Conservation (phyloP, 2,888 invertebrate species). For the Dusona sp. region DNA sequence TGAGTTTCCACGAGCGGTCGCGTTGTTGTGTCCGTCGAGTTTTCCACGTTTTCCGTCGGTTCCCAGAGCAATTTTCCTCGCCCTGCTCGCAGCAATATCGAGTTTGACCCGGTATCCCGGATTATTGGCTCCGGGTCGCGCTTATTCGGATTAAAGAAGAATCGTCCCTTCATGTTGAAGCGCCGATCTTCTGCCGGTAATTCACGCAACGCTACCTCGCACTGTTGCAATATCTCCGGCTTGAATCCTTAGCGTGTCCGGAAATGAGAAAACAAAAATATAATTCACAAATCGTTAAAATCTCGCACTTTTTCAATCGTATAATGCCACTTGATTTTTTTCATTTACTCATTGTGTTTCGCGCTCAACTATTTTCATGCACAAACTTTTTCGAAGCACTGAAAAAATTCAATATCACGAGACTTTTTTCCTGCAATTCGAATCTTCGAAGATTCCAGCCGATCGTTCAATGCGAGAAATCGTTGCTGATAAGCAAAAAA, state of each 20-base stretch:
- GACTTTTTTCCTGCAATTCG: background rate
- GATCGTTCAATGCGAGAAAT: conserved; percentile 15
- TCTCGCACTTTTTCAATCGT: conserved; percentile 17
- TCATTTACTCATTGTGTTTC: conserved; percentile 8
- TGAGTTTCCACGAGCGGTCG: conserved; percentile 71
- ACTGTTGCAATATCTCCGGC: conserved; percentile 82
- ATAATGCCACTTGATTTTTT: conserved; percentile 36
- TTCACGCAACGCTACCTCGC: conserved; percentile 81
- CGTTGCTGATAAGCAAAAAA: background rate
- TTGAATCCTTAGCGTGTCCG: conserved; percentile 79
- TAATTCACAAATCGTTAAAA: conserved; percentile 6
- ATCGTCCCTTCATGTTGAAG: conserved; percentile 82
- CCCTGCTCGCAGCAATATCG: conserved; percentile 79
- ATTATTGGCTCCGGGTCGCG: conserved; percentile 69
- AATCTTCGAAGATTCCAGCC: background rate
- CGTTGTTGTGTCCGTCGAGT: conserved; percentile 52
- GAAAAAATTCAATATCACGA: conserved; percentile 35
- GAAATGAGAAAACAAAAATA: conserved; percentile 34
- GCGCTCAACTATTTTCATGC: conserved; percentile 49
- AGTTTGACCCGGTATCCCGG: conserved; percentile 77
- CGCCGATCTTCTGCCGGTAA: conserved; percentile 82
- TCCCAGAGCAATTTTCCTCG: conserved; percentile 80
- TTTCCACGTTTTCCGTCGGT: conserved; percentile 73
- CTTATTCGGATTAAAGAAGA: conserved; percentile 80
- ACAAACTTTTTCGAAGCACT: conserved; percentile 63